A percentile compares a stretch with the other conserved stretches of the same genome.
Conservation (phyloP, 2,888 invertebrate genomes). For the Eupithecia centaureata region DNA sequence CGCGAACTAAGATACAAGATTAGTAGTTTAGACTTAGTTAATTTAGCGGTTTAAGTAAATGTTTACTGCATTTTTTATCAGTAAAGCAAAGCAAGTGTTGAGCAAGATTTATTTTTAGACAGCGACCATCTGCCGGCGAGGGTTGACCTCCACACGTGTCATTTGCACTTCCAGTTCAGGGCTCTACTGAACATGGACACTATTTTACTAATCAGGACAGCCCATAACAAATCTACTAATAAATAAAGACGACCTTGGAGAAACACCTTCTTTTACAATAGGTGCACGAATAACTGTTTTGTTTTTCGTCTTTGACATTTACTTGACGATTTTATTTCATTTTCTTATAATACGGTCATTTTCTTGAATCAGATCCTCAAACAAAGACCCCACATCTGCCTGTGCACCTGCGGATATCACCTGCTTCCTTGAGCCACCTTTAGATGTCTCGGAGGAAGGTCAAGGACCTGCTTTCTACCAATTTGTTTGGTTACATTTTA, state of each 20-base stretch:
- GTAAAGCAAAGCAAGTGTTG: neutral
- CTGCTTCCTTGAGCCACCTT: slow-evolving; percentile 1
- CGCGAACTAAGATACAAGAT: no score
- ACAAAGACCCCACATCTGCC: neutral
- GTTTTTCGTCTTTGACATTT: no score
- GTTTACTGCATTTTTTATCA: neutral
- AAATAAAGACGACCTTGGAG: neutral
- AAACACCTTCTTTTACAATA: no score
- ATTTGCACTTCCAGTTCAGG: neutral
- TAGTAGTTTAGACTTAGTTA: no score
- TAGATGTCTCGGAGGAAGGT: neutral
- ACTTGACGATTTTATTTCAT: no score
- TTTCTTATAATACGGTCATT: no score
- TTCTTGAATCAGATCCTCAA: neutral
- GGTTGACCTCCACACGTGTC: slow-evolving; percentile 5
- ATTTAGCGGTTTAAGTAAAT: no score
- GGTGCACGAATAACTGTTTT: no score
- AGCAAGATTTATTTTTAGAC: neutral
- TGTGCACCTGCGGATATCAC: neutral
- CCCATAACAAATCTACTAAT: neutral
- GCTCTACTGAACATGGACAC: neutral
- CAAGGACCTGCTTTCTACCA: neutral
- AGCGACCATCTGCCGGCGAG: neutral
- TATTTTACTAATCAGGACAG: neutral
- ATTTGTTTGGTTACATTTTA: no score